Evolutionary conservation across 2,888 invertebrate species (phyloP).

Genomic region (Drosophila prostipennis): DNA sequence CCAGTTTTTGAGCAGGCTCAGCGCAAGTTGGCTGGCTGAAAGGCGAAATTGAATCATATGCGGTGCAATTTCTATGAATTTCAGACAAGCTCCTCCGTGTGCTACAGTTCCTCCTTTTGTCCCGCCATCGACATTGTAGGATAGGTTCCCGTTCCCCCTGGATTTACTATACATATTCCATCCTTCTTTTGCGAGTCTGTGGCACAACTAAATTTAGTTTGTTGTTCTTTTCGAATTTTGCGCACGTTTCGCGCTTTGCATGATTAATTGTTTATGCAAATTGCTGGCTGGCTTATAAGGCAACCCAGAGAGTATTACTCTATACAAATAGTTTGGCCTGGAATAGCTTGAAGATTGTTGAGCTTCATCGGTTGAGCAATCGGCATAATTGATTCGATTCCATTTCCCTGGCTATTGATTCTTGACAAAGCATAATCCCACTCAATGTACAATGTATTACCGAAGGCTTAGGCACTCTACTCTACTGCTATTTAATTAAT

Average conservation of each 20-base stretch:
- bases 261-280: conserved; percentile 79
- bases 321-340: conserved; percentile 11
- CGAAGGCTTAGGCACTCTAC: conserved; percentile 36
- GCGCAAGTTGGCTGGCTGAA: conserved; percentile 58
- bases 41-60: conserved; percentile 74
- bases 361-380: conserved; percentile 15
- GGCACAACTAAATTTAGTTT: conserved; percentile 61
- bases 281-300: conserved; percentile 61
- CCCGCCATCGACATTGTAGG: background rate
- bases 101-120: conserved; percentile 15
- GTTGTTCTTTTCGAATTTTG: conserved; percentile 59
- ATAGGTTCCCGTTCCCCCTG: conserved; percentile 4
- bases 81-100: conserved; percentile 28
- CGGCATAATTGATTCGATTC: conserved; percentile 58
- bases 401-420: conserved; percentile 35
- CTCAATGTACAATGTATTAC: conserved; percentile 53
- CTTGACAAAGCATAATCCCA: conserved; percentile 47
- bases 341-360: conserved; percentile 5
- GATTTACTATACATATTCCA: background rate
- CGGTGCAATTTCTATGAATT: conserved; percentile 56
- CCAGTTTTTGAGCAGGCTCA: conserved; percentile 57
- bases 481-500: conserved; percentile 63
- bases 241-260: conserved; percentile 74
- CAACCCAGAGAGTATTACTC: background rate
- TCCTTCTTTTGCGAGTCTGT: conserved; percentile 16